Evolutionary conservation across 2,888 invertebrate species (phyloP), one percentile per base, ranked within the genome.

Genomic region (Phaonia tiefii): DNA sequence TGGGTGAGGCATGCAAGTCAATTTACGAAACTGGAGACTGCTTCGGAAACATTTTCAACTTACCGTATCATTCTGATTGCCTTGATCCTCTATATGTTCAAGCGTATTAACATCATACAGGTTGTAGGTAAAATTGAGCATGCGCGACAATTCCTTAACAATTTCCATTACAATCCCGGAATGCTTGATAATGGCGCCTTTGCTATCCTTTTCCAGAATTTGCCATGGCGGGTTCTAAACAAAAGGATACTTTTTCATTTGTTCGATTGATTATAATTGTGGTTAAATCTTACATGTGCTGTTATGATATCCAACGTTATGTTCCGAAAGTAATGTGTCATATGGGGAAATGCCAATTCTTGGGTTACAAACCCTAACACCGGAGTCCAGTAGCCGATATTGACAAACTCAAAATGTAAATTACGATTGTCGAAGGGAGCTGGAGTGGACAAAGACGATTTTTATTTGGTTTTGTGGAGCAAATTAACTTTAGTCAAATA

Each of bases 191-290:
- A 88, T 87, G 8, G 69, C 79, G 0, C 89, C 89, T 1, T 92
- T 92, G 67, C 92, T 92, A 84, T 94, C 94, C 0, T 91, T 89
- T 65, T 92, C 92, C 1, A 96, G 88, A 42, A 95, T 94, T 87
- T 96, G 96, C 97, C 97, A 97, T 0, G 97, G 97, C 0, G 97
- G 97, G 91, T 95, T 96, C 97, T 97, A 66, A 20, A 15, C 10
- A 67, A 74, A 81, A 69, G 31, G 31, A 66, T 5, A 37, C 8
- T 26, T 63, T 31, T 20, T n/a, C 13, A 11, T 42, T 8, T 37
- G 49, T 4, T 17, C 39, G 0, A 11, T 31, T 20, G 17, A 31
- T 8, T n/a, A n/a, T n/a, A n/a, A n/a, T 42, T 11, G 4, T 46
- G 15, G 7, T 49, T 10, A 11, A 11, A 22, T 46, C 93, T 92